Conservation (phyloP, 2,888 invertebrate species). For the Folsomia manolachei region DNA sequence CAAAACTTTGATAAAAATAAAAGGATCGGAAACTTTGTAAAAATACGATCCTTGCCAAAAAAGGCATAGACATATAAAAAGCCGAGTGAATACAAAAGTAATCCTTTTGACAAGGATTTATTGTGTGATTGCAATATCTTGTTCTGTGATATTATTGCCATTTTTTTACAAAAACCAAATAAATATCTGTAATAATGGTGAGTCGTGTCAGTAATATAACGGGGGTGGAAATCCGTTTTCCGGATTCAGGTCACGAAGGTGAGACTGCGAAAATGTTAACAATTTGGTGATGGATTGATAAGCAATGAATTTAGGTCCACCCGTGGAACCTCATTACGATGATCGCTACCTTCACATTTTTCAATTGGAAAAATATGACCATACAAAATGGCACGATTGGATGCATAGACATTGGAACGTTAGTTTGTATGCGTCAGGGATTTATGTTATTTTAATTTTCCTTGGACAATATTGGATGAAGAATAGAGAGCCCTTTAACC, state of each 20-base stretch:
- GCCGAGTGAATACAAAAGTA: too few relatives aligned
- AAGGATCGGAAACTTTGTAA: too few relatives aligned
- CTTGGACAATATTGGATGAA: constrained; percentile 92
- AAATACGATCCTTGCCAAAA: too few relatives aligned
- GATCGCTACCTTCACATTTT: constrained; percentile 36
- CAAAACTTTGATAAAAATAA: too few relatives aligned
- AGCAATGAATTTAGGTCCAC: constrained; percentile 29
- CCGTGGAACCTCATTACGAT: constrained; percentile 40
- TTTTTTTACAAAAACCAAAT: too few relatives aligned
- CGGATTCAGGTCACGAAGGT: constrained; percentile 5
- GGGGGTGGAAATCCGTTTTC: neutral
- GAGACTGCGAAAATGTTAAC: neutral
- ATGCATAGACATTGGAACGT: constrained; percentile 81
- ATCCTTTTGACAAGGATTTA: neutral
- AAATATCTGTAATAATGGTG: too few relatives aligned
- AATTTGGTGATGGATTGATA: constrained; percentile 14
- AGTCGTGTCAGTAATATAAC: neutral
- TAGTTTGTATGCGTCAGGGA: constrained; percentile 81
- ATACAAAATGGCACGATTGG: constrained; percentile 35
- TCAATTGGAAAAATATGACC: constrained; percentile 40
- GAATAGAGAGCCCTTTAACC: constrained; percentile 81
- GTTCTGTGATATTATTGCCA: neutral
- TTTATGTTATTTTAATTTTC: constrained; percentile 91
- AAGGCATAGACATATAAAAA: too few relatives aligned
- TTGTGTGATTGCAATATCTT: neutral